A percentile compares a stretch with the other conserved stretches of the same genome.
Conservation (phyloP, 2,888 invertebrate genomes). For the Girardia tigrina region DNA sequence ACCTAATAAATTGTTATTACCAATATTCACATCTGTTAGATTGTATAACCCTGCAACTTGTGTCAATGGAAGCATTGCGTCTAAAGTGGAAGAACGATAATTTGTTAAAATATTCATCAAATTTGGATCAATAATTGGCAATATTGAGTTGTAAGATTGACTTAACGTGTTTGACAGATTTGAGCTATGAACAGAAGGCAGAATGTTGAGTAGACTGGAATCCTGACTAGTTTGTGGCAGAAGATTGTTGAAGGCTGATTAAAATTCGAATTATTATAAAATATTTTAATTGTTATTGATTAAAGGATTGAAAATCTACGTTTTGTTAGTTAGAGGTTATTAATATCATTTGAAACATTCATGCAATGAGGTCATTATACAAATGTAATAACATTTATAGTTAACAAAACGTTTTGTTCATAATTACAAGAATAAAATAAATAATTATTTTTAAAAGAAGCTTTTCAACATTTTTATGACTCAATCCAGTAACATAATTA, state of each 20-base stretch:
- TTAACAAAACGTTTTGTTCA: too few relatives aligned
- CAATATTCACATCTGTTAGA: slow-evolving; percentile 13
- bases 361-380: too few relatives aligned
- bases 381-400: too few relatives aligned
- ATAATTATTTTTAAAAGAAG: too few relatives aligned
- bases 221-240: neutral
- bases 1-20: slow-evolving; percentile 1
- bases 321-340: too few relatives aligned
- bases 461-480: too few relatives aligned
- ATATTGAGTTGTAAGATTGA: neutral
- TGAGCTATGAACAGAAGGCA: slow-evolving; percentile 19
- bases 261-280: too few relatives aligned
- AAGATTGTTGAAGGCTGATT: neutral
- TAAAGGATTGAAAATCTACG: too few relatives aligned
- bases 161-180: neutral
- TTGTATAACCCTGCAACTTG: slow-evolving; percentile 4
- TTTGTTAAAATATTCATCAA: slow-evolving; percentile 18
- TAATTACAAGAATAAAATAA: too few relatives aligned
- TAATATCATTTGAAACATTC: too few relatives aligned
- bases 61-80: slow-evolving; percentile 4
- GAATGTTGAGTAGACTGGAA: slow-evolving; percentile 5
- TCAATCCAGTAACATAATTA: too few relatives aligned
- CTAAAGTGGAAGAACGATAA: slow-evolving; percentile 17
- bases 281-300: too few relatives aligned
- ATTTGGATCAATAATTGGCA: neutral